Percentiles rank a stretch among this genome's conserved stretches.
Evolutionary conservation across 2,113 vertebrate species (phyloP).

Genomic region (Camelus bactrianus): DNA sequence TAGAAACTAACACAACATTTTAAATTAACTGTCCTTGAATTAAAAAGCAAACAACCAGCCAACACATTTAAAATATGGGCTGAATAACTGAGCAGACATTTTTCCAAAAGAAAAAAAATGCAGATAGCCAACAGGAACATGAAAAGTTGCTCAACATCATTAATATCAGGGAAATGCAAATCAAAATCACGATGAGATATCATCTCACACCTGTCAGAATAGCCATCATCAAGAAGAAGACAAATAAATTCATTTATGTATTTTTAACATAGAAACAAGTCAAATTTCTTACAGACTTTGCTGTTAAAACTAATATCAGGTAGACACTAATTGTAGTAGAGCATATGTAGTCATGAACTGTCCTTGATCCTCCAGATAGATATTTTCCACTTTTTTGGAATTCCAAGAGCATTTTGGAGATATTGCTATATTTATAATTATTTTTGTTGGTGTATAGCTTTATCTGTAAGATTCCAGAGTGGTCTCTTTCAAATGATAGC

Average conservation of each 20-base stretch:
- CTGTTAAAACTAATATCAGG: background rate
- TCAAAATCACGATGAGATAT: no score
- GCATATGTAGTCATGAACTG: background rate
- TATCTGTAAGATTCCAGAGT: background rate
- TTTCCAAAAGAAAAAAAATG: no score
- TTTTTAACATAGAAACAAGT: background rate
- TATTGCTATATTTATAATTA: background rate
- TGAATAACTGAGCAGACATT: no score
- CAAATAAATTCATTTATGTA: background rate
- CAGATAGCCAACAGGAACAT: no score
- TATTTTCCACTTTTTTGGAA: background rate
- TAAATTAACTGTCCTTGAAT: no score
- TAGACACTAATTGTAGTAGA: background rate
- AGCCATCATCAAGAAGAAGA: no score
- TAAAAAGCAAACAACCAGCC: no score
- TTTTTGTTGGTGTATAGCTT: background rate
- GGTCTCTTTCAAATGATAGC: background rate
- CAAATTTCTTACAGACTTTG: background rate
- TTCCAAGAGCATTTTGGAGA: background rate
- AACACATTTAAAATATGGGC: no score
- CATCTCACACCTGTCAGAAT: no score
- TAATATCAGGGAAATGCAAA: no score
- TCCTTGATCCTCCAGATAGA: background rate
- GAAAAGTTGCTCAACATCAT: no score
- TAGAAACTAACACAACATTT: no score